Percentiles rank a stretch among this genome's conserved stretches.
These are phyloP conservation scores for Dorcus hopei DNA, from an alignment of 2,888 invertebrate species.

Conservation along the genomic window DNA sequence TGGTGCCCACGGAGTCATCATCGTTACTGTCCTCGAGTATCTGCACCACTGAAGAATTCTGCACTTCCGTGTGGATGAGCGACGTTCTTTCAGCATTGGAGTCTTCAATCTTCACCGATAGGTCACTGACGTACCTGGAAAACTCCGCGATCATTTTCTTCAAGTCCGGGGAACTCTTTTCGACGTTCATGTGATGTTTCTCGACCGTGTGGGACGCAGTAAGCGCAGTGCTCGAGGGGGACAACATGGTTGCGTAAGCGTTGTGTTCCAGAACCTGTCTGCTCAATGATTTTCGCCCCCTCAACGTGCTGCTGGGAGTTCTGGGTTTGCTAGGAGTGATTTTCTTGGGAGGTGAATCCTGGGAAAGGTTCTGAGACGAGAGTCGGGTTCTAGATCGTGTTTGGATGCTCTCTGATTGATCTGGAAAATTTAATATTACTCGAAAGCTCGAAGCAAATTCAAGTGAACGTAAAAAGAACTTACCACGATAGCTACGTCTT, in stretches of 20 bases:
- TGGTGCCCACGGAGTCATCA: too few species aligned
- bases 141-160: too few species aligned
- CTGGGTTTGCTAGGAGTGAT: neutral
- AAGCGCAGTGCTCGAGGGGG: neutral
- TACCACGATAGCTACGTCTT: too few species aligned
- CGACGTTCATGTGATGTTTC: neutral
- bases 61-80: too few species aligned
- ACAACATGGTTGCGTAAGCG: slow-evolving; percentile 1
- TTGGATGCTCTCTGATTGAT: neutral
- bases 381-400: neutral
- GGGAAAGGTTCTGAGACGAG: neutral
- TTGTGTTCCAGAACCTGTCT: slow-evolving; percentile 15
- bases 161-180: too few species aligned
- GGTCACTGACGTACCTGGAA: too few species aligned
- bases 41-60: too few species aligned
- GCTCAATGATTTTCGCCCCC: slow-evolving; percentile 12
- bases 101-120: too few species aligned
- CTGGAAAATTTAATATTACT: neutral
- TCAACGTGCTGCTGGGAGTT: neutral
- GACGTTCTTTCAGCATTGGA: too few species aligned
- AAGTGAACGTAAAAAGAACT: too few species aligned
- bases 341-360: neutral
- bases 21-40: too few species aligned
- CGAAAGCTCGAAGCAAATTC: too few species aligned
- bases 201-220: neutral